Evolutionary conservation across 2,888 invertebrate genomes (phyloP).

Genomic region (Netelia melanura): DNA sequence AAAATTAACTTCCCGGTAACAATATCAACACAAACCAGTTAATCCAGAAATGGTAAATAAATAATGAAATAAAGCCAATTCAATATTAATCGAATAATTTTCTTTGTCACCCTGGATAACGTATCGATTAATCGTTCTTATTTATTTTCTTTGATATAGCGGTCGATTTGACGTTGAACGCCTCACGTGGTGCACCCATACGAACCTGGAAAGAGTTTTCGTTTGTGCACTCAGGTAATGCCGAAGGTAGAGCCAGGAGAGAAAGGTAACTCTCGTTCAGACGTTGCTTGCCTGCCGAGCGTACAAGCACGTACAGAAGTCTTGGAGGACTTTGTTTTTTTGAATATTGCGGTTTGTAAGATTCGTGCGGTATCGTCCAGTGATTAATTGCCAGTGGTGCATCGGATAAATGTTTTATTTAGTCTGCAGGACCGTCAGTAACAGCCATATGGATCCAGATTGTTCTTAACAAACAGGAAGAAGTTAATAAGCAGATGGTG

Average conservation of each 20-base stretch:
- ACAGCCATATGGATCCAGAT: slow-evolving; percentile 36
- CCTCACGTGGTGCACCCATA: slow-evolving; percentile 8
- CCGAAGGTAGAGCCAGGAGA: slow-evolving; percentile 33
- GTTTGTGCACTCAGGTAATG: slow-evolving; percentile 68
- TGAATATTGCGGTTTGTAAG: neutral
- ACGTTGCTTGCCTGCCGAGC: slow-evolving; percentile 41
- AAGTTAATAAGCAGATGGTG: slow-evolving; percentile 24
- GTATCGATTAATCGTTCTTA: too few relatives aligned
- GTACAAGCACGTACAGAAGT: slow-evolving; percentile 49
- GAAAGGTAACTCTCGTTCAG: slow-evolving; percentile 51
- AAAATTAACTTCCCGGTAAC: too few relatives aligned
- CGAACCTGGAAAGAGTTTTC: slow-evolving; percentile 46
- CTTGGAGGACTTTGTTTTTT: neutral
- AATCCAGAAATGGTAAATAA: too few relatives aligned
- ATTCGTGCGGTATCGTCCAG: neutral
- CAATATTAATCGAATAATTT: neutral
- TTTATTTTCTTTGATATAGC: too few relatives aligned
- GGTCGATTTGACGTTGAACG: neutral
- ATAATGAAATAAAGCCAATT: too few relatives aligned
- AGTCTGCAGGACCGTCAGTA: neutral
- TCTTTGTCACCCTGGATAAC: too few relatives aligned
- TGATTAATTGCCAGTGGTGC: slow-evolving; percentile 4
- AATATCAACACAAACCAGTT: too few relatives aligned
- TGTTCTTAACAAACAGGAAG: slow-evolving; percentile 24
- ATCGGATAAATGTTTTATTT: neutral